Base-by-base conservation (phyloP, 2,888 invertebrate genomes). In the Trachelus tabidus region DNA sequence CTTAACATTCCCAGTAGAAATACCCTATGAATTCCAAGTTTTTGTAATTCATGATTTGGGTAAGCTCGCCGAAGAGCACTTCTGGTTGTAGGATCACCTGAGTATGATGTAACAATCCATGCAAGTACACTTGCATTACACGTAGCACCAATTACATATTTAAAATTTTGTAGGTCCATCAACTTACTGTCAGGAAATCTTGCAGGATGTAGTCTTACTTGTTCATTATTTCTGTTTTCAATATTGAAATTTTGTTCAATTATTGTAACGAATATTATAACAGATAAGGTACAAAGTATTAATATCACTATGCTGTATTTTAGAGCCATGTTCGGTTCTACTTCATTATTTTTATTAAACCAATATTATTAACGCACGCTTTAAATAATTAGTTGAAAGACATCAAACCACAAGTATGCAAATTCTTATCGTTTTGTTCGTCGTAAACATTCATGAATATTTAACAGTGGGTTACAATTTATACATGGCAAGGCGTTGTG, bases 81-180 rank as follows among this genome's bases (percentile, higher is more conserved):
- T 81, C 97, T 93, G 68, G 94, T 90, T 84, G 95, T 94, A 40
- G 95, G 93, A 90, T 97, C 95, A 0, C 95, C 95, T 31, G 95
- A 95, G 91, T 96, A 96, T 0, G 96, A 97, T 23, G 96, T 96
- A 34, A 97, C 94, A 78, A 97, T 92, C 86, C 92, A 92, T 79
- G 85, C 84, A 74, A 86, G 75, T 75, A 86, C 81, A 34, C 79
- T 83, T 68, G 84, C 77, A n/a, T 82, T 75, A 75, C 89, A 88
- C 12, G 76, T 35, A 11, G 85, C 80, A 31, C 77, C 75, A 12
- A 85, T 84, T 34, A 83, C 78, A 73, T 84, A 86, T 40, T 80
- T 71, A 34, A 84, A 83, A 34, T 79, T 79, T 15, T 78, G 80
- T 2, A 82, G 69, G 79, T 86, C 69, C n/a, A 80, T 69, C 34